Evolutionary conservation across 1,140 invertebrate species (phyloP).

Genomic region (Phymastichus coffea): DNA sequence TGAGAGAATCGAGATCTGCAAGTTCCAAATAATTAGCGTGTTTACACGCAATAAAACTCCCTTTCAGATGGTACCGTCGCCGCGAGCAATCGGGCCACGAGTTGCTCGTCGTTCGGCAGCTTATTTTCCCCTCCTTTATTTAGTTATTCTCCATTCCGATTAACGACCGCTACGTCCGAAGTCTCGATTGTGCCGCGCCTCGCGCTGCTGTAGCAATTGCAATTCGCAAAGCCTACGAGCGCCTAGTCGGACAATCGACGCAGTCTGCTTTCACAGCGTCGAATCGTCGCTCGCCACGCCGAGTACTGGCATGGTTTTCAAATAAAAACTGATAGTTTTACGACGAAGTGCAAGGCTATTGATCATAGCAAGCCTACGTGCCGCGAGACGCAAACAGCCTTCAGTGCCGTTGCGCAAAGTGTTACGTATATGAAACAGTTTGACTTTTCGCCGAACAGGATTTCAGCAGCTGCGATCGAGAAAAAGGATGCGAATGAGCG

Average conservation of each 20-base stretch:
- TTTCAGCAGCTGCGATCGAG: too few relatives aligned
- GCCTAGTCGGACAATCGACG: not conserved
- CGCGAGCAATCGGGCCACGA: conserved; percentile 25
- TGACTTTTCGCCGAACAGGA: too few relatives aligned
- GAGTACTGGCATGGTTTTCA: too few relatives aligned
- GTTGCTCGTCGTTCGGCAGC: not conserved
- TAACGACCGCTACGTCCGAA: not conserved
- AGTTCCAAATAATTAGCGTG: conserved; percentile 30
- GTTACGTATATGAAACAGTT: too few relatives aligned
- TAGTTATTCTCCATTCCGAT: not conserved
- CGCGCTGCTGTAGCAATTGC: not conserved
- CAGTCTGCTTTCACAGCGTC: too few relatives aligned
- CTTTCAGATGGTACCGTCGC: not conserved
- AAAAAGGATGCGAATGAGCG: not conserved
- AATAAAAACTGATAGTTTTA: too few relatives aligned
- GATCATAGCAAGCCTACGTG: too few relatives aligned
- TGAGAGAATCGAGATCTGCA: not conserved
- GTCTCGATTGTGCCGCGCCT: conserved; percentile 4
- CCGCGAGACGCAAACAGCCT: too few relatives aligned
- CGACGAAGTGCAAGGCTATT: too few relatives aligned
- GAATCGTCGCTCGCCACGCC: too few relatives aligned
- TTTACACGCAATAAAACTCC: conserved; percentile 34
- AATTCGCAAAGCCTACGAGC: conserved; percentile 9
- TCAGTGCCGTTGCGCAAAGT: too few relatives aligned
- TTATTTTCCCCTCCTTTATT: not conserved